A percentile compares a stretch with the other conserved stretches of the same genome.
Conservation (phyloP, 1,140 invertebrate genomes). For the Limonius californicus region DNA sequence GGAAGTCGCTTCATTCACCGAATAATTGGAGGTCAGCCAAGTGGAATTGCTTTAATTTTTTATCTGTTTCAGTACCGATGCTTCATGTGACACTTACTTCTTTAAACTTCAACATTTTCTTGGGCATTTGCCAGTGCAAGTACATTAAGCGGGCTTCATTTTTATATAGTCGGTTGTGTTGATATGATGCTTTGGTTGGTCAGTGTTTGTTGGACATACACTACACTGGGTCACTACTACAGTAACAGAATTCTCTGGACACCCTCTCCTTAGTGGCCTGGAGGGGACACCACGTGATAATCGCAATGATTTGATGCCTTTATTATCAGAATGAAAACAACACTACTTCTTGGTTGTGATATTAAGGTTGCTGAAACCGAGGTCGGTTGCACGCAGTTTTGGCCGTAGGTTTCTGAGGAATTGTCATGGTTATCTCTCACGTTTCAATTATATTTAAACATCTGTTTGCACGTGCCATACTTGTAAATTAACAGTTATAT, state of each 20-base stretch:
- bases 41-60: no score
- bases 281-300: constrained; percentile 30
- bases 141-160: no score
- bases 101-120: no score
- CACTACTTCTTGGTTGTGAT: constrained; percentile 2
- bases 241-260: constrained; percentile 18
- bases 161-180: background rate
- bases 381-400: background rate
- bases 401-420: no score
- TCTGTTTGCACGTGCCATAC: no score
- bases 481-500: no score
- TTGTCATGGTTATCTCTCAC: no score
- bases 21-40: background rate
- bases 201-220: background rate
- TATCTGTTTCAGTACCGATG: no score
- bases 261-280: constrained; percentile 22
- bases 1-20: background rate
- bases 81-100: no score
- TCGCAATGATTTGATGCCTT: constrained; percentile 18
- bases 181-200: background rate
- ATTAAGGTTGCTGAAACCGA: background rate
- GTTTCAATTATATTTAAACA: no score
- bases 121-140: no score
- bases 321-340: constrained; percentile 1
- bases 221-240: constrained; percentile 6